Evolutionary conservation across 2,888 invertebrate genomes (phyloP).

Genomic region (Exocentrus adspersus): DNA sequence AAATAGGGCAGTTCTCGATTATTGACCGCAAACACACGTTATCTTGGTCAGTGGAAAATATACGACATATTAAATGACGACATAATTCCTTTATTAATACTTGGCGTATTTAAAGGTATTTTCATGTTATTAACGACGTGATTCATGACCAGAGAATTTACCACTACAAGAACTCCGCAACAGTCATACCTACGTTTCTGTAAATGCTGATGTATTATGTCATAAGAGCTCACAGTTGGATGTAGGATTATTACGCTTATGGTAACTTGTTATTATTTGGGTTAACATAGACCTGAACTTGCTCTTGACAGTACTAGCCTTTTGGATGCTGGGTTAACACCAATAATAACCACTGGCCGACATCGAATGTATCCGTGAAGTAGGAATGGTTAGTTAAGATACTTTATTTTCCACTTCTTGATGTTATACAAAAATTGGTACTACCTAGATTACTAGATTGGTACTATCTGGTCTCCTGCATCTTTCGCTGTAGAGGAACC

Average conservation of each 20-base stretch:
- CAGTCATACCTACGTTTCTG: no score
- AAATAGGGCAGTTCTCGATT: no score
- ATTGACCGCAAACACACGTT: no score
- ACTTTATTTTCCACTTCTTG: no score
- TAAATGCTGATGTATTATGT: conserved; percentile 38
- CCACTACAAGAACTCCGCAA: conserved; percentile 1
- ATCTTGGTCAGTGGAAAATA: not conserved
- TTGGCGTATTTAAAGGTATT: conserved; percentile 1
- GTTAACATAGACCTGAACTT: conserved; percentile 49
- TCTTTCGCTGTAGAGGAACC: not conserved
- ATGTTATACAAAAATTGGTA: no score
- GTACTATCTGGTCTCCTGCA: not conserved
- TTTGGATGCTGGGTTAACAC: conserved; percentile 36
- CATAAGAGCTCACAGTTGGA: conserved; percentile 39
- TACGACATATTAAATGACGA: not conserved
- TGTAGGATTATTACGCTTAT: conserved; percentile 49
- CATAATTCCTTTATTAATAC: not conserved
- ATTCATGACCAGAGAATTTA: conserved; percentile 12
- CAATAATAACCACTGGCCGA: conserved; percentile 26
- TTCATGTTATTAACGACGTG: conserved; percentile 4
- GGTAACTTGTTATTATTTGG: conserved; percentile 51
- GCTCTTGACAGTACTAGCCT: conserved; percentile 38
- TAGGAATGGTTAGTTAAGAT: no score
- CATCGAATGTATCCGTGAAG: not conserved
- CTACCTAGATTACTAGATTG: no score